phyloP scores from a whole-genome alignment of 2,797 vertebrate genomes.

The Balearica regulorum region DNA sequence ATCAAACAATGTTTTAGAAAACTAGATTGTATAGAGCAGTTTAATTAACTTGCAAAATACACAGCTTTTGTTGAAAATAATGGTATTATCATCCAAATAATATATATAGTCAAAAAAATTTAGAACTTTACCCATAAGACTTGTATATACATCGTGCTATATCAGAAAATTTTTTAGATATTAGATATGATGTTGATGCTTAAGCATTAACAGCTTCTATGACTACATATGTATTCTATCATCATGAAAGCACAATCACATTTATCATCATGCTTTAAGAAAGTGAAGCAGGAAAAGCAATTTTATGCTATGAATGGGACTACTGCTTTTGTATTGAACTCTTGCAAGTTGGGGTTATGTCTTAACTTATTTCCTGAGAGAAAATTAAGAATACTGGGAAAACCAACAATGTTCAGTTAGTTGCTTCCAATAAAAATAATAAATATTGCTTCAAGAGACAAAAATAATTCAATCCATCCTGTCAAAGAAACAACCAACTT shows the following conservation, averaged over 20 bases:
- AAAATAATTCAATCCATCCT: background rate
- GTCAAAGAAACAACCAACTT: background rate
- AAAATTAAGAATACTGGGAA: background rate
- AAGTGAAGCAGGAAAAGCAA: constrained; percentile 70
- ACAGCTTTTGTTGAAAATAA: background rate
- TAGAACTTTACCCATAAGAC: background rate
- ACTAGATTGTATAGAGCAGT: background rate
- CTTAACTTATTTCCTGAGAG: background rate
- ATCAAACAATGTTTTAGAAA: background rate
- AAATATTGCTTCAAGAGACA: background rate
- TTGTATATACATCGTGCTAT: background rate
- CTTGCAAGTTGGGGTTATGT: constrained; percentile 67
- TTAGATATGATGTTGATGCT: background rate
- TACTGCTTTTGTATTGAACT: constrained; percentile 76
- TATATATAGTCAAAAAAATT: background rate
- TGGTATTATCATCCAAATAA: background rate
- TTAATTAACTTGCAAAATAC: background rate
- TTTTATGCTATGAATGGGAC: constrained; percentile 56
- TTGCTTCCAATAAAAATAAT: background rate
- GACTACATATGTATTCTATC: background rate
- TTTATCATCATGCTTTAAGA: background rate
- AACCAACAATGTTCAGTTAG: background rate
- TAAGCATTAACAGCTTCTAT: background rate
- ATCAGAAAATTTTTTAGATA: background rate
- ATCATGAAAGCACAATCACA: background rate